phyloP scores from a whole-genome alignment of 2,113 vertebrate genomes.

The Osmerus mordax region DNA sequence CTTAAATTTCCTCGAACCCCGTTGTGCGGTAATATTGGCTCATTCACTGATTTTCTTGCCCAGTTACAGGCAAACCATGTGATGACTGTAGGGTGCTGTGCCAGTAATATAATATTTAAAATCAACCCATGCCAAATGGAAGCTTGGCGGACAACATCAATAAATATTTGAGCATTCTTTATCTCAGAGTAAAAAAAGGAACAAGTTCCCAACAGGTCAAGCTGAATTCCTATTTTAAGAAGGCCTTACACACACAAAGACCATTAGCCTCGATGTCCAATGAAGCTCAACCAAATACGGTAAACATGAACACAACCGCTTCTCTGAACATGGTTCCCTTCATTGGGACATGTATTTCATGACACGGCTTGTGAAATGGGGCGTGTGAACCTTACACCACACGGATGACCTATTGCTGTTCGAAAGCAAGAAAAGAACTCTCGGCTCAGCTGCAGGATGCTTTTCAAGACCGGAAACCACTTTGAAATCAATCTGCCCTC shows the following conservation, averaged over 20 bases:
- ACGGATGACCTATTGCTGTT: background rate
- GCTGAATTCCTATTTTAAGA: background rate
- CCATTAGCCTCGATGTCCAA: too few species aligned
- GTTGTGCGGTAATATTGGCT: too few species aligned
- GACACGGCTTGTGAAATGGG: constrained; percentile 11
- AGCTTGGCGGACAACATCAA: constrained; percentile 33
- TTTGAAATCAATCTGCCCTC: constrained; percentile 12
- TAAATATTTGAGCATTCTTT: constrained; percentile 48
- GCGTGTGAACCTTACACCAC: background rate
- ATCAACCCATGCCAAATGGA: constrained; percentile 26
- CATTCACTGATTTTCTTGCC: too few species aligned
- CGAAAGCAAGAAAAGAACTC: background rate
- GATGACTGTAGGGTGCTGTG: constrained; percentile 24
- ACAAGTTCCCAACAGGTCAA: constrained; percentile 1
- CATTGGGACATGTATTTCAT: background rate
- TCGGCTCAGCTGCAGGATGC: constrained; percentile 22
- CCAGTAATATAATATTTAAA: constrained; percentile 50
- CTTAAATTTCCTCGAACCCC: too few species aligned
- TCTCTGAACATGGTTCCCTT: background rate
- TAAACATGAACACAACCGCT: background rate
- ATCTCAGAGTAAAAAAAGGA: background rate
- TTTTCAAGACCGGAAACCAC: constrained; percentile 33
- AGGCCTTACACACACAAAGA: too few species aligned
- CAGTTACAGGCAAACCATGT: constrained; percentile 19
- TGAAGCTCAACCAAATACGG: too few species aligned